A percentile compares a stretch with the other conserved stretches of the same genome.
Evolutionary conservation across 2,113 vertebrate species (phyloP).

Genomic region (Crocuta crocuta): DNA sequence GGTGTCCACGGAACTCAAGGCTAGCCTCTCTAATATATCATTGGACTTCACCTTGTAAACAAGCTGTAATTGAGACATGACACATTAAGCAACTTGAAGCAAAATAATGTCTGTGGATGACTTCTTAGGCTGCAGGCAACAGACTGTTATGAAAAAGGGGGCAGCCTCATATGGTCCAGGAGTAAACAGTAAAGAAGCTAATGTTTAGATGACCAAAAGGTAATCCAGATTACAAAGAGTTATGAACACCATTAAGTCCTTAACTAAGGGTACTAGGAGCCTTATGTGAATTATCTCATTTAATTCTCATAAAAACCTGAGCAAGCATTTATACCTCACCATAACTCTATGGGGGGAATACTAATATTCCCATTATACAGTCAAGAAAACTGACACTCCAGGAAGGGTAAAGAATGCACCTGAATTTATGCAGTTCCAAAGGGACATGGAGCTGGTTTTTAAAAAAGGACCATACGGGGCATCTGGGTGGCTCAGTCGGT

Average conservation of each 20-base stretch:
- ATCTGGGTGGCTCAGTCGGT: not conserved
- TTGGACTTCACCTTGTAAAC: constrained; percentile 97
- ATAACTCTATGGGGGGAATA: not conserved
- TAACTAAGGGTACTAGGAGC: not conserved
- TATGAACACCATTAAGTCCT: not conserved
- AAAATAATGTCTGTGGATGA: not conserved
- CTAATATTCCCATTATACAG: not conserved
- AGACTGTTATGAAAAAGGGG: not conserved
- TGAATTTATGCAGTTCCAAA: not conserved
- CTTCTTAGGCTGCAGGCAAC: not conserved
- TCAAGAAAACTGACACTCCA: not conserved
- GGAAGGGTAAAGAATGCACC: not conserved
- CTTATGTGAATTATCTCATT: not conserved
- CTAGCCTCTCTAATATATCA: constrained; percentile 93
- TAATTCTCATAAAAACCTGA: not conserved
- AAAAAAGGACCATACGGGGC: not conserved
- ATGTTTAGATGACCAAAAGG: not conserved
- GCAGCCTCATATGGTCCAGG: not conserved
- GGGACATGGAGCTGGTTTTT: not conserved
- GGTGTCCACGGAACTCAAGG: constrained; percentile 87
- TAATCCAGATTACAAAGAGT: not conserved
- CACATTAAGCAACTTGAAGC: not conserved
- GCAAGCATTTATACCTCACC: not conserved
- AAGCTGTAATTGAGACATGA: constrained; percentile 85
- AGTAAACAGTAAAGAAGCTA: not conserved